phyloP scores from a whole-genome alignment of 2,113 vertebrate genomes.

The Sinocyclocheilus anophthalmus region DNA sequence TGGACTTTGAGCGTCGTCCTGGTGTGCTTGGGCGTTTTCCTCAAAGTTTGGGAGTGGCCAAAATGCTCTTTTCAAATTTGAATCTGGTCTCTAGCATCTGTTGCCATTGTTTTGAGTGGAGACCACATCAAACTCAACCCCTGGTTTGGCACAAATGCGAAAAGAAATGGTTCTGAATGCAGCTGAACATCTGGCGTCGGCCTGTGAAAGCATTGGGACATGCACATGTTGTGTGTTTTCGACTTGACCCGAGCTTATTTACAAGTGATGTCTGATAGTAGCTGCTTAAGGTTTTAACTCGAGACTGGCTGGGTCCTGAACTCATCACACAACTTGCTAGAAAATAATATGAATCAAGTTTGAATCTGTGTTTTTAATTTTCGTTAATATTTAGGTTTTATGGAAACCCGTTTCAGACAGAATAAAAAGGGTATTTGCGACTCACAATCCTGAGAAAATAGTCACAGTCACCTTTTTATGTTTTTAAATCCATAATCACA shows the following conservation, averaged over 20 bases:
- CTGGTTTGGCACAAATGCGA: background rate
- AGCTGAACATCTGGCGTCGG: background rate
- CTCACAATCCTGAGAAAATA: no score
- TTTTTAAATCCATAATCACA: no score
- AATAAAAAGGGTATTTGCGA: no score
- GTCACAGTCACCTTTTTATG: no score
- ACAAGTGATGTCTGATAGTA: background rate
- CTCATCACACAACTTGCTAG: no score
- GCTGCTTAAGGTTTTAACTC: background rate
- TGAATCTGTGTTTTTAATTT: no score
- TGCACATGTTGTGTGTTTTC: background rate
- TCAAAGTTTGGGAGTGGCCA: conserved; percentile 14
- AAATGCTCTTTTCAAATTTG: conserved; percentile 34
- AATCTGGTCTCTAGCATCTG: conserved; percentile 4
- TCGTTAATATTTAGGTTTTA: no score
- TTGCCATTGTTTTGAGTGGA: background rate
- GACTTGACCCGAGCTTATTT: background rate
- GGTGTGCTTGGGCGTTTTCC: conserved; percentile 34
- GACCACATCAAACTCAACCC: background rate
- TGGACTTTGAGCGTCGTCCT: background rate
- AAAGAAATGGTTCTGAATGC: background rate
- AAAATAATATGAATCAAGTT: no score
- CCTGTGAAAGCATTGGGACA: background rate
- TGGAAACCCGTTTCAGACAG: no score
- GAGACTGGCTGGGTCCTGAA: background rate